These are phyloP conservation scores for Gonioctena quinquepunctata DNA, from an alignment of 1,140 invertebrate species.

Conservation along the genomic window DNA sequence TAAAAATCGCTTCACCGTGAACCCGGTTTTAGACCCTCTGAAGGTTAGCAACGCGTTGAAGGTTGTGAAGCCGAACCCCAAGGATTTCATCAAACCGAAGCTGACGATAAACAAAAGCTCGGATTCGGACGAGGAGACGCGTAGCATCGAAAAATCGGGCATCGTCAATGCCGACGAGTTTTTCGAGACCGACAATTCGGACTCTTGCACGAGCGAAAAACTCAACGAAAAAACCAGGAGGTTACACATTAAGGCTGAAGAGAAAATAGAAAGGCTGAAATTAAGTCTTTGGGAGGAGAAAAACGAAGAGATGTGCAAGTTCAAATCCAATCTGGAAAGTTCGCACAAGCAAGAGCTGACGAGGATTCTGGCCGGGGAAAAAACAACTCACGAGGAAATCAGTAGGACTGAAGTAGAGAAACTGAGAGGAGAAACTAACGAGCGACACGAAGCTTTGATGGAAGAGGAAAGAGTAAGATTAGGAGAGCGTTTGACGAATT, in stretches of 20 bases:
- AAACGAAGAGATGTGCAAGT: constrained; percentile 52
- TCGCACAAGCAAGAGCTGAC: constrained; percentile 62
- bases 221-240: constrained; percentile 50
- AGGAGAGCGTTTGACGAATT: constrained; percentile 57
- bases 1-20: constrained; percentile 28
- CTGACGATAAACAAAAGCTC: constrained; percentile 59
- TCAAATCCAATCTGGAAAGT: constrained; percentile 55
- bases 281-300: constrained; percentile 49
- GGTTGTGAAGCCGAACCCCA: constrained; percentile 59
- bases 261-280: constrained; percentile 57
- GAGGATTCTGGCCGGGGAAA: constrained; percentile 57
- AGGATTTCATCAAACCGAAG: constrained; percentile 62
- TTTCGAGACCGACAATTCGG: constrained; percentile 36
- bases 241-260: constrained; percentile 59
- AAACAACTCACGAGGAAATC: constrained; percentile 54
- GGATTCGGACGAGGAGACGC: constrained; percentile 61
- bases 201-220: constrained; percentile 34
- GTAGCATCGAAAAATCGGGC: constrained; percentile 55
- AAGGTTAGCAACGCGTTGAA: constrained; percentile 43
- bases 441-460: constrained; percentile 55
- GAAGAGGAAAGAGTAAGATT: constrained; percentile 53
- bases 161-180: constrained; percentile 33
- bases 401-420: constrained; percentile 55
- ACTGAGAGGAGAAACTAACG: constrained; percentile 53
- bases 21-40: constrained; percentile 19